Conservation (phyloP, 2,888 invertebrate genomes). For the Piscicola geometra region DNA sequence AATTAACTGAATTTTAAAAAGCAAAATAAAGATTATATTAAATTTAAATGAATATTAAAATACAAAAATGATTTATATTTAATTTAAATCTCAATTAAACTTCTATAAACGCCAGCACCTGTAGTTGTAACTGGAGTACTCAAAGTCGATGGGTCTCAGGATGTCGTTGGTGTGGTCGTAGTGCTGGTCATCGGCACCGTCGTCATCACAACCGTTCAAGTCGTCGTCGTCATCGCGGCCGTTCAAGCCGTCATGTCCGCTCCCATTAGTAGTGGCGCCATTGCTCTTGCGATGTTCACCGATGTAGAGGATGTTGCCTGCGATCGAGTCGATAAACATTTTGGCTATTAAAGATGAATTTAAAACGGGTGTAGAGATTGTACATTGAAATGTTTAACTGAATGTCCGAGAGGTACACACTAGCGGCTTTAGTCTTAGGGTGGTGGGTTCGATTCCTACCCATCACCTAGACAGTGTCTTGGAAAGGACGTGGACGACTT, state of each 20-base stretch:
- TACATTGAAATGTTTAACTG: too few relatives aligned
- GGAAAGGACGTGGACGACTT: too few relatives aligned
- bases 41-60: not conserved
- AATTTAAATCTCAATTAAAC: not conserved
- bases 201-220: slow-evolving; percentile 44
- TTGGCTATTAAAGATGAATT: too few relatives aligned
- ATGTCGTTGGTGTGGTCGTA: slow-evolving; percentile 21
- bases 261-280: slow-evolving; percentile 1
- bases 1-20: too few relatives aligned
- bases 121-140: slow-evolving; percentile 55
- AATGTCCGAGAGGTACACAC: too few relatives aligned
- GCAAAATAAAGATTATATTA: too few relatives aligned
- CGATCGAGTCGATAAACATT: too few relatives aligned
- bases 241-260: slow-evolving; percentile 51
- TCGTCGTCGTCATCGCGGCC: slow-evolving; percentile 50
- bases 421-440: too few relatives aligned
- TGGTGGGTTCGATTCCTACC: too few relatives aligned
- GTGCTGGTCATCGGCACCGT: not conserved
- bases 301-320: slow-evolving; percentile 52
- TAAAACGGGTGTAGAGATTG: too few relatives aligned
- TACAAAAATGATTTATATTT: not conserved
- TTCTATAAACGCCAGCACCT: too few relatives aligned
- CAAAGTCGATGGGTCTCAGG: slow-evolving; percentile 54
- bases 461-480: too few relatives aligned
- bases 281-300: slow-evolving; percentile 29